Evolutionary conservation across 2,113 vertebrate genomes (phyloP).

Genomic region (Petroica traversi): DNA sequence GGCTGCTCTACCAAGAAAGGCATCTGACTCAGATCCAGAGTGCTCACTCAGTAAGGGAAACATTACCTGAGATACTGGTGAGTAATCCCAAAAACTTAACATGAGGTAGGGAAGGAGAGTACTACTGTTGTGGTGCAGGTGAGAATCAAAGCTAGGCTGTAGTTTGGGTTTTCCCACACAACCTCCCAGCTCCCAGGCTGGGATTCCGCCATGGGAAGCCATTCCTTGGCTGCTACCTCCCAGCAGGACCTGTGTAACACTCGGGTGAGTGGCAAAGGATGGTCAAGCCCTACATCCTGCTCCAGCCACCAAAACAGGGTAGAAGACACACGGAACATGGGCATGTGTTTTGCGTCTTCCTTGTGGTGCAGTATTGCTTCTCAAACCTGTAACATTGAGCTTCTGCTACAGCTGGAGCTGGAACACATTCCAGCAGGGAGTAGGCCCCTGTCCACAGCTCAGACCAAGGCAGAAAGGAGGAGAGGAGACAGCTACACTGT

Average conservation of each 20-base stretch:
- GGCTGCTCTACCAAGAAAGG: background rate
- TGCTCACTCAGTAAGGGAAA: background rate
- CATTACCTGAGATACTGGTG: background rate
- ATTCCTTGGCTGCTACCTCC: background rate
- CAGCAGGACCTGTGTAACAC: background rate
- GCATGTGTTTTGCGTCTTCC: background rate
- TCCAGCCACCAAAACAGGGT: background rate
- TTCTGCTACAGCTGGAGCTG: background rate
- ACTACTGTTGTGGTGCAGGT: background rate
- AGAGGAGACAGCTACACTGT: background rate
- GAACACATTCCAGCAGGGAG: background rate
- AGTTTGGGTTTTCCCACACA: conserved; percentile 6
- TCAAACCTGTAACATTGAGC: background rate
- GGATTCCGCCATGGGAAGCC: background rate
- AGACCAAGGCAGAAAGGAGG: background rate
- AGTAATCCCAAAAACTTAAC: conserved; percentile 37
- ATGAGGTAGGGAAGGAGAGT: background rate
- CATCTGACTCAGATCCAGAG: conserved; percentile 20
- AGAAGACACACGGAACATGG: background rate
- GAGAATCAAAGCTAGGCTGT: background rate
- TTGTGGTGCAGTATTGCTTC: background rate
- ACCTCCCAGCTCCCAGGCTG: background rate
- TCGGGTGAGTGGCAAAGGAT: accelerated
- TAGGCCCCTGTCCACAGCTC: background rate
- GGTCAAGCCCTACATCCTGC: background rate